Conservation (phyloP, 2,113 vertebrate species). For the Peromyscus leucopus region DNA sequence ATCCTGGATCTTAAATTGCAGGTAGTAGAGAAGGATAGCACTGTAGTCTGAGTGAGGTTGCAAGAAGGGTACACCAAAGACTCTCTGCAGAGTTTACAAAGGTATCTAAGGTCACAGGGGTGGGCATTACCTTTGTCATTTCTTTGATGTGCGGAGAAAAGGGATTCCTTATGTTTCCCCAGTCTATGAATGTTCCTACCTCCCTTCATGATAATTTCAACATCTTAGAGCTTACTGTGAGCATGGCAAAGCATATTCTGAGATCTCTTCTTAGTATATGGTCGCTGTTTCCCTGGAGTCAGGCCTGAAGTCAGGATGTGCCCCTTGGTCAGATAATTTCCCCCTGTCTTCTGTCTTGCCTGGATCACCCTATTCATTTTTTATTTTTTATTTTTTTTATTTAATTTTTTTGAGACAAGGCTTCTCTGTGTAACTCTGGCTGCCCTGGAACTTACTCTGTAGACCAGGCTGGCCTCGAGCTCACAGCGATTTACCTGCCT, state of each 20-base stretch:
- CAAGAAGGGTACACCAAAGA: background rate
- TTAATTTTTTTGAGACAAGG: too few relatives aligned
- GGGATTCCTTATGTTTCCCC: background rate
- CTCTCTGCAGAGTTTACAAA: background rate
- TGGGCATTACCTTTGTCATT: background rate
- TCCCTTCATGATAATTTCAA: background rate
- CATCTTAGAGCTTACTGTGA: background rate
- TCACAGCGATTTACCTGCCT: too few relatives aligned
- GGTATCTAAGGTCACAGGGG: background rate
- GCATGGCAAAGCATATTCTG: background rate
- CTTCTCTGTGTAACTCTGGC: too few relatives aligned
- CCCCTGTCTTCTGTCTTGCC: background rate
- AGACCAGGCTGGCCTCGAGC: too few relatives aligned
- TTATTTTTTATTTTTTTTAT: too few relatives aligned
- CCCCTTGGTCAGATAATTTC: background rate
- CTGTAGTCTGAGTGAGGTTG: background rate
- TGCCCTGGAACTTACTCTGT: too few relatives aligned
- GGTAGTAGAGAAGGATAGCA: background rate
- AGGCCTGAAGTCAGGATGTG: background rate
- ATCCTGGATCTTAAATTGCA: background rate
- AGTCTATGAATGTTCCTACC: background rate
- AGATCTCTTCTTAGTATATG: background rate
- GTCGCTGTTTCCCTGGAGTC: background rate
- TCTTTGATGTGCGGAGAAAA: background rate
- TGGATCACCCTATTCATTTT: background rate